These are phyloP conservation scores for Amaurobius ferox DNA, from an alignment of 2,888 invertebrate genomes.

Conservation along the genomic window DNA sequence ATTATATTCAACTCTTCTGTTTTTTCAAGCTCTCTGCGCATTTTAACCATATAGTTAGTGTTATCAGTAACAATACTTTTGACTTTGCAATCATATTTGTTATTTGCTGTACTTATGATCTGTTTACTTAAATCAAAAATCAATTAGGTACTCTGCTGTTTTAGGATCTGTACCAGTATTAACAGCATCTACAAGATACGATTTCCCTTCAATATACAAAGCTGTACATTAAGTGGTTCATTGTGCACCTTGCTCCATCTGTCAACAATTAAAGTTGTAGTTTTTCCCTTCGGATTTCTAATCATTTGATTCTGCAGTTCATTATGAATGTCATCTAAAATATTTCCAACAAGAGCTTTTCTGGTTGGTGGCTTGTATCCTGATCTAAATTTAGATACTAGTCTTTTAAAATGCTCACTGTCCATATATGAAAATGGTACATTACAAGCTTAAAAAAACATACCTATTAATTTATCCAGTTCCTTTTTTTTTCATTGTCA, in stretches of 20 bases:
- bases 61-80: neutral
- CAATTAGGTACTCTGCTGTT: neutral
- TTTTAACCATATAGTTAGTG: conserved; percentile 18
- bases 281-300: neutral
- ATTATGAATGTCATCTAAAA: neutral
- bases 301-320: neutral
- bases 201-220: conserved; percentile 6
- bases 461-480: neutral
- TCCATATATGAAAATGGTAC: too few species aligned
- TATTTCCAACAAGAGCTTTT: conserved; percentile 15
- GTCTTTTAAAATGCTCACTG: too few species aligned
- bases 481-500: neutral
- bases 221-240: conserved; percentile 6
- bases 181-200: neutral
- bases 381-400: neutral
- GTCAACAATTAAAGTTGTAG: neutral
- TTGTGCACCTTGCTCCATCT: conserved; percentile 12
- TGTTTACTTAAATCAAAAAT: conserved; percentile 14
- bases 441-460: too few species aligned
- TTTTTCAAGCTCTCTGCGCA: conserved; percentile 32
- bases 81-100: neutral
- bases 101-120: neutral
- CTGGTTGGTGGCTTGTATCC: neutral
- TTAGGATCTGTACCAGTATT: neutral
- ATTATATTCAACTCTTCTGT: conserved; percentile 23